These are phyloP conservation scores for Chionoecetes opilio DNA, from an alignment of 1,140 invertebrate species.

Conservation along the genomic window DNA sequence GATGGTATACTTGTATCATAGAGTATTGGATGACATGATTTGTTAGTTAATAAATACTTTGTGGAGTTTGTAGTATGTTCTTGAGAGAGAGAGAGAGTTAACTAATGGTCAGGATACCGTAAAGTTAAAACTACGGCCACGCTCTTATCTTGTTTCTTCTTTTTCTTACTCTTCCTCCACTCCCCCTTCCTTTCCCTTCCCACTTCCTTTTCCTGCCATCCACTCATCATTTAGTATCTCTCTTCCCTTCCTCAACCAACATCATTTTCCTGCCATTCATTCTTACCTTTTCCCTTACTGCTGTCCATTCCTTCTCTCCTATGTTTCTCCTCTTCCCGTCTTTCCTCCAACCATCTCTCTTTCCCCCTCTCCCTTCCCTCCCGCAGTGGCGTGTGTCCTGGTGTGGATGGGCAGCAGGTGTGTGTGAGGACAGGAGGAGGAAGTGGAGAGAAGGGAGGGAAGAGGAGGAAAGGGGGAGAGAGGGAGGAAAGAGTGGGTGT, in stretches of 20 bases:
- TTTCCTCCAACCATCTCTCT: not conserved
- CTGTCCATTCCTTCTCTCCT: not conserved
- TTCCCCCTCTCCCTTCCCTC: not conserved
- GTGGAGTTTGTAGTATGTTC: no score
- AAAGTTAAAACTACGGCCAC: not conserved
- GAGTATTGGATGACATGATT: no score
- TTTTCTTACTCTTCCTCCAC: not conserved
- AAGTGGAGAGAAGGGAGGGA: not conserved
- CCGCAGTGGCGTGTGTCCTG: no score
- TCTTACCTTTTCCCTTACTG: no score
- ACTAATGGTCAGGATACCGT: not conserved
- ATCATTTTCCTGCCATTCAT: no score
- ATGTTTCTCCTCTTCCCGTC: not conserved
- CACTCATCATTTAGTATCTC: not conserved
- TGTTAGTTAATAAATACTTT: no score
- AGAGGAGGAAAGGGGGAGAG: not conserved
- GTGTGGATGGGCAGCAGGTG: not conserved
- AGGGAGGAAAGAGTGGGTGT: not conserved
- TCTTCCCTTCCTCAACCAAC: not conserved
- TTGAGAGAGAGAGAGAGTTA: no score
- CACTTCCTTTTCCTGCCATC: no score
- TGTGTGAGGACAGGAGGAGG: not conserved
- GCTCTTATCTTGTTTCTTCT: not conserved
- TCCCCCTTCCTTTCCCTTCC: not conserved
- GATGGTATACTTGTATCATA: no score